A percentile compares a stretch with the other conserved stretches of the same genome.
Evolutionary conservation across 2,797 vertebrate species (phyloP).

Genomic region (Pipistrellus pygmaeus): DNA sequence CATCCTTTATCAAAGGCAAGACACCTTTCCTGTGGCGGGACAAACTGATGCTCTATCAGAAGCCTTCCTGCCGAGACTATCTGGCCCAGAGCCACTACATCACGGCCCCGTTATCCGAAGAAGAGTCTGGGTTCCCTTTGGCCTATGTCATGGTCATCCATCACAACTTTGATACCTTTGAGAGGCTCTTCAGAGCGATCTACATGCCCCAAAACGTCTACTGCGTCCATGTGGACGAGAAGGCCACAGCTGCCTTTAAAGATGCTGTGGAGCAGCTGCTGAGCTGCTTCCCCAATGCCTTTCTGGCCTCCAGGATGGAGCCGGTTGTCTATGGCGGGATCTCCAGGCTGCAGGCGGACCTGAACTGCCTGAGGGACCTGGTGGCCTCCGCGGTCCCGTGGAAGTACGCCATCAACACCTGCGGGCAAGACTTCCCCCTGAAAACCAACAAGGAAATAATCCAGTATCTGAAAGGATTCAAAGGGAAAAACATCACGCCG

Average conservation of each 20-base stretch:
- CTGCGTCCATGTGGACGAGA: slow-evolving; percentile 81
- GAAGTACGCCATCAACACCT: slow-evolving; percentile 83
- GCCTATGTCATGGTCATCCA: slow-evolving; percentile 82
- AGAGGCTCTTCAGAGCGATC: slow-evolving; percentile 84
- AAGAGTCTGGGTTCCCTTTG: slow-evolving; percentile 82
- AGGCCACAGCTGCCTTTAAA: slow-evolving; percentile 56
- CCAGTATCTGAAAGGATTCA: slow-evolving; percentile 78
- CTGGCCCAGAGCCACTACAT: slow-evolving; percentile 78
- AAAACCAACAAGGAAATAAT: slow-evolving; percentile 85
- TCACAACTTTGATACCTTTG: slow-evolving; percentile 84
- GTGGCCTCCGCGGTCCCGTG: slow-evolving; percentile 58
- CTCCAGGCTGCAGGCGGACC: slow-evolving; percentile 82
- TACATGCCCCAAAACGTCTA: slow-evolving; percentile 86
- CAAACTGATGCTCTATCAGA: background rate
- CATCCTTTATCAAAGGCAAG: slow-evolving; percentile 73
- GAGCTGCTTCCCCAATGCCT: slow-evolving; percentile 83
- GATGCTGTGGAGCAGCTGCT: slow-evolving; percentile 57
- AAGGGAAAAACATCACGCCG: slow-evolving; percentile 83
- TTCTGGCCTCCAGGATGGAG: slow-evolving; percentile 79
- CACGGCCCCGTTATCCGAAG: background rate
- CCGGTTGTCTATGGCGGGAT: slow-evolving; percentile 73
- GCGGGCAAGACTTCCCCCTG: slow-evolving; percentile 86
- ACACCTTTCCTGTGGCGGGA: slow-evolving; percentile 70
- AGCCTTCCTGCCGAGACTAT: slow-evolving; percentile 70
- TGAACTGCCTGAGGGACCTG: slow-evolving; percentile 84